Percentiles rank a stretch among this genome's conserved stretches.
Evolutionary conservation across 1,140 invertebrate genomes (phyloP).

Genomic region (Adelges cooleyi): DNA sequence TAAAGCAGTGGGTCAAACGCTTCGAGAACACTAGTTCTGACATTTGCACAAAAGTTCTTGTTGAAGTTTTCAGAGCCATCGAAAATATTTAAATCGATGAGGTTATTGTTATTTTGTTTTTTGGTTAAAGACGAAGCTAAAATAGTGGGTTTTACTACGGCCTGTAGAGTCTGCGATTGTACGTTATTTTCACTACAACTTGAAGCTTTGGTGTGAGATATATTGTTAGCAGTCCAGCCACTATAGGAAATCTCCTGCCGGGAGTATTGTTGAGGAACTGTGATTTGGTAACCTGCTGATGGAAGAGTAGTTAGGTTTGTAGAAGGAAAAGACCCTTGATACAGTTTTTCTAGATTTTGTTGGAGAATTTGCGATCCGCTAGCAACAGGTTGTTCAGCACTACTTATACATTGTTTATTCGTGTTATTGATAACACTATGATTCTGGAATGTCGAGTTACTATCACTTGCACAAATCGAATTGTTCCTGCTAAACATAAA

Average conservation of each 20-base stretch:
- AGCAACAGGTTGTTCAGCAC: too few species aligned
- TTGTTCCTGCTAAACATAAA: conserved; percentile 17
- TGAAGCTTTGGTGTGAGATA: background rate
- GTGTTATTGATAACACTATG: background rate
- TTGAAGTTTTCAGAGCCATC: conserved; percentile 33
- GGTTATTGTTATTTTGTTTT: conserved; percentile 45
- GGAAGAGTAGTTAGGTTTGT: background rate
- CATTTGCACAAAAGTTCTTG: conserved; percentile 38
- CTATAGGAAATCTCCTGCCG: background rate
- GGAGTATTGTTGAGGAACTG: conserved; percentile 21
- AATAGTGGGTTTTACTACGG: background rate
- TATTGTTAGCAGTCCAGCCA: background rate
- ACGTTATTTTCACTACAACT: background rate
- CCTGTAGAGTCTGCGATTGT: background rate
- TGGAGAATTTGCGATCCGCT: background rate
- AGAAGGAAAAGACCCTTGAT: background rate
- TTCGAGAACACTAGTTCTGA: conserved; percentile 49
- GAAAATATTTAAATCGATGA: conserved; percentile 44
- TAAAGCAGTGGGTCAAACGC: conserved; percentile 66
- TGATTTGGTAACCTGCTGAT: conserved; percentile 17
- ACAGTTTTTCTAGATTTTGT: conserved; percentile 19
- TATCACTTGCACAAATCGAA: background rate
- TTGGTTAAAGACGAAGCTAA: conserved; percentile 41
- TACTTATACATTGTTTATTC: too few species aligned
- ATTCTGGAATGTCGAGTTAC: conserved; percentile 17